Evolutionary conservation across 2,113 vertebrate genomes (phyloP).

Genomic region (Hippolais icterina): DNA sequence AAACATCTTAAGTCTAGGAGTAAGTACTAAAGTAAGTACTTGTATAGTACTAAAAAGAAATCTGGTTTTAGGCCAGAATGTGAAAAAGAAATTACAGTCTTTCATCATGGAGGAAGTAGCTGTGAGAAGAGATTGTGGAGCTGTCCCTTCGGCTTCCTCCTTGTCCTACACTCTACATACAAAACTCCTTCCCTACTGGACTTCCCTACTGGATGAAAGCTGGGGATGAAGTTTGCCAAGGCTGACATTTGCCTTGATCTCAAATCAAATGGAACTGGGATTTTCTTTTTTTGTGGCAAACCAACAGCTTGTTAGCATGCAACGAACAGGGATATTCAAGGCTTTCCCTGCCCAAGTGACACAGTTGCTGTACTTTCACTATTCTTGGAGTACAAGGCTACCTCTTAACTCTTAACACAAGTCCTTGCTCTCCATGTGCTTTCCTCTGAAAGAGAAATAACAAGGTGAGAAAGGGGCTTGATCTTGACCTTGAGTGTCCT

Average conservation of each 20-base stretch:
- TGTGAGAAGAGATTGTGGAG: background rate
- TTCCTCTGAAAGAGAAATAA: background rate
- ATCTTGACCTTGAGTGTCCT: background rate
- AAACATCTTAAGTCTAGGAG: background rate
- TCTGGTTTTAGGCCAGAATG: background rate
- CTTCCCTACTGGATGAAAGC: background rate
- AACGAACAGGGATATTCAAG: background rate
- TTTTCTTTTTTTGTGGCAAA: background rate
- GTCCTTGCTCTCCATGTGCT: background rate
- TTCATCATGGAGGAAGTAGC: background rate
- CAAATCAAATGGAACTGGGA: background rate
- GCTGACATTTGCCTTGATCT: background rate
- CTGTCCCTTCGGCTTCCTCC: background rate
- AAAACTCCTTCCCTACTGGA: background rate
- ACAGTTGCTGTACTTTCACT: background rate
- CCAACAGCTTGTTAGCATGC: background rate
- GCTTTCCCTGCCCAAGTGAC: background rate
- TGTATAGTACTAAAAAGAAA: background rate
- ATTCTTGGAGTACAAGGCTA: background rate
- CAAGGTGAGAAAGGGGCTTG: background rate
- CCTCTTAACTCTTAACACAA: background rate
- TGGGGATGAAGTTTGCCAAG: background rate
- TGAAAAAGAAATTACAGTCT: background rate
- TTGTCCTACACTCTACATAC: background rate
- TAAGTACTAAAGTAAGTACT: background rate